phyloP scores from a whole-genome alignment of 2,113 vertebrate genomes.

The Hemicordylus capensis region DNA sequence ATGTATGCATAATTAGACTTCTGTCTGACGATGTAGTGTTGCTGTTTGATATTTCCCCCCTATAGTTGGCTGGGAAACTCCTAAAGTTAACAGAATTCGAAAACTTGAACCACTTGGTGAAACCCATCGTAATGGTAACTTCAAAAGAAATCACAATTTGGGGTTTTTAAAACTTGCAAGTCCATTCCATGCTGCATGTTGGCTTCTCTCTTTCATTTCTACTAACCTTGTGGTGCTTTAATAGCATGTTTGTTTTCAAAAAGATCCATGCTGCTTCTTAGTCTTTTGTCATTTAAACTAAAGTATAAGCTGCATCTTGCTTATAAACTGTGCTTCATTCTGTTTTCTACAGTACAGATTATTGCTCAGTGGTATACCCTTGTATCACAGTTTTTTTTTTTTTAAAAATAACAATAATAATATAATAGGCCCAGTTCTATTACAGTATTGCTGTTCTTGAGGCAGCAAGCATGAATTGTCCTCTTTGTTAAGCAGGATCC shows the following conservation, averaged over 20 bases:
- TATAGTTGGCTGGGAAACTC: constrained; percentile 84
- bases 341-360: background rate
- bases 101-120: constrained; percentile 84
- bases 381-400: background rate
- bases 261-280: background rate
- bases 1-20: background rate
- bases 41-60: constrained; percentile 71
- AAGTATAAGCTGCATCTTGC: background rate
- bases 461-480: too few species aligned
- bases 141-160: constrained; percentile 59
- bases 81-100: constrained; percentile 82
- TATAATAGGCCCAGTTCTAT: too few species aligned
- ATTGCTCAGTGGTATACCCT: background rate
- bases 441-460: too few species aligned
- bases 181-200: constrained; percentile 46
- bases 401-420: background rate
- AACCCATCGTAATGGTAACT: constrained; percentile 81
- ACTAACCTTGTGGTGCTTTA: constrained; percentile 35
- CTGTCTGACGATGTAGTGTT: background rate
- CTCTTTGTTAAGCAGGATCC: too few species aligned
- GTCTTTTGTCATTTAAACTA: constrained; percentile 2
- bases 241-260: constrained; percentile 64
- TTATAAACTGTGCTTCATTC: background rate
- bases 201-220: constrained; percentile 31
- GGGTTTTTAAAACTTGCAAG: constrained; percentile 44